Base-by-base conservation (phyloP, 2,797 vertebrate genomes). In the Podarcis lilfordi region DNA sequence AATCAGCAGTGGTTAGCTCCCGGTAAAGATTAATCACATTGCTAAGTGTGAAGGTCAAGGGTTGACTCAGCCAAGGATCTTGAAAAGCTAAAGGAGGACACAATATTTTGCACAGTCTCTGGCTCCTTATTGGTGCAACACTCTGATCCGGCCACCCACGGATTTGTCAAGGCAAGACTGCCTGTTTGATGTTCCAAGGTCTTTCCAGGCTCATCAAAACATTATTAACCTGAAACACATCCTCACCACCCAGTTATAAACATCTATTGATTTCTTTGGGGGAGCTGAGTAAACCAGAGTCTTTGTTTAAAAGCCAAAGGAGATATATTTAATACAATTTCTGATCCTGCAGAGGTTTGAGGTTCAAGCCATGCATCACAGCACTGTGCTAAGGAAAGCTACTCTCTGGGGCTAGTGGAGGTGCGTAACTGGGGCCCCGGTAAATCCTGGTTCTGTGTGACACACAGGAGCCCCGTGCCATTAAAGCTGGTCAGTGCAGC, bases 101-200 rank as follows among this genome's bases (percentile, higher is more conserved):
- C 25, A 74, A 37, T 3, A 15, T 35, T n/a, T 3, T 75, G 85
- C 0, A 32, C 37, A 82, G 80, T 77, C 50, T 1, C 43, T 86
- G 40, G 66, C 78, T 87, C 8, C 9, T 23, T 84, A 72, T 80
- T 79, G 76, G 45, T 32, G 72, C 35, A 32, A 6, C 17, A 13
- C 82, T 86, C 66, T 66, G 76, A 68, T 23, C n/a, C 35, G 10
- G 64, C 50, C 13, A 27, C 69, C n/a, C 43, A 91, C 91, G 89
- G 88, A 88, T 91, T 88, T 92, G 92, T 88, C 84, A 80, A 27
- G 15, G 76, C 5, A 89, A 32, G 45, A 88, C 89, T 35, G 61
- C 37, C 85, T 74, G 9, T 0, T 64, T 23, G 69, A 76, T 66
- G 55, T 32, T 66, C 64, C 35, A 15, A 40, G 0, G 55, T 64